These are phyloP conservation scores for Thripadectes ignobilis DNA, from an alignment of 2,797 vertebrate species.

Conservation along the genomic window DNA sequence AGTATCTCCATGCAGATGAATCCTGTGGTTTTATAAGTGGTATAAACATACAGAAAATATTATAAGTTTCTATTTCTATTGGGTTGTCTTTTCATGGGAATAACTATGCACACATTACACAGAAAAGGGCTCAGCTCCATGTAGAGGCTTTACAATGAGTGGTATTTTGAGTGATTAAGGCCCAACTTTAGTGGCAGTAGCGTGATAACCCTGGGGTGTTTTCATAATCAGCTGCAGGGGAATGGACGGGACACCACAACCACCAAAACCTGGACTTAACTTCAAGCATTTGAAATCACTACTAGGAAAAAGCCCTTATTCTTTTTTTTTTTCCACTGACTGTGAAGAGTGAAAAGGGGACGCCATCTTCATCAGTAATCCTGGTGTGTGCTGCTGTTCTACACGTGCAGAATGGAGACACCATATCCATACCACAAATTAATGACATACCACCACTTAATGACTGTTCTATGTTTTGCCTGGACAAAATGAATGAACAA, in stretches of 20 bases:
- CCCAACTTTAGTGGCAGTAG: not conserved
- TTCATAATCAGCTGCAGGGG: not conserved
- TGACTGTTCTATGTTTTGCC: not conserved
- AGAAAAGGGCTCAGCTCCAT: not conserved
- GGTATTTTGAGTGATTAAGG: not conserved
- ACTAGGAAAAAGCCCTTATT: not conserved
- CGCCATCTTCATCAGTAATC: not conserved
- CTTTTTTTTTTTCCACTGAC: not conserved
- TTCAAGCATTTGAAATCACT: not conserved
- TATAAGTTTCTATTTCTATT: not conserved
- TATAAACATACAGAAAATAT: not conserved
- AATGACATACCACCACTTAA: not conserved
- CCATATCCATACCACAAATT: not conserved
- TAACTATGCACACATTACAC: not conserved
- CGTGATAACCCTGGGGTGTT: accelerated
- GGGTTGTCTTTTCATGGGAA: not conserved
- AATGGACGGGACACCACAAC: accelerated
- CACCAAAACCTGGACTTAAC: not conserved
- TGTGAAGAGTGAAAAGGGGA: not conserved
- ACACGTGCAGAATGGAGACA: accelerated
- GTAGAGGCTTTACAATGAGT: not conserved
- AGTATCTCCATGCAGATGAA: not conserved
- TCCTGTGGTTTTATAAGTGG: not conserved
- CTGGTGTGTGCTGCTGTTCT: not conserved
- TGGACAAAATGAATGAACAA: not conserved